Base-by-base conservation (phyloP, 1,140 invertebrate species). In the Drosophila orena region DNA sequence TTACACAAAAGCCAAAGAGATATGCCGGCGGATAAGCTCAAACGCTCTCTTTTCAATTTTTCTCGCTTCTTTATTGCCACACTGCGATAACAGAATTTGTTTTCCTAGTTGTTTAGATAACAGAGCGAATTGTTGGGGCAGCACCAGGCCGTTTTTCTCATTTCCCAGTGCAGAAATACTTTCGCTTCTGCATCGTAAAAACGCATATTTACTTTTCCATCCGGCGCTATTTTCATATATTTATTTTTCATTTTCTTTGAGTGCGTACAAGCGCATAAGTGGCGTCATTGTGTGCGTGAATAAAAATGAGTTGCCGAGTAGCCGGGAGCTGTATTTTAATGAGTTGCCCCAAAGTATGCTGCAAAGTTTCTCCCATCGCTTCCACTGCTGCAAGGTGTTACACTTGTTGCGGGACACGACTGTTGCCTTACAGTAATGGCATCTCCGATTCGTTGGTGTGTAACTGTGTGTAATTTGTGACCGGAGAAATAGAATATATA, bases 331-430 rank as follows among this genome's bases (percentile, higher is more conserved):
- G 37, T 42, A 27, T 24, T 62, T 43, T 20, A n/a, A 40, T n/a
- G 6, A 50, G 34, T 59, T 46, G 83, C 83, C 75, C 24, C 12
- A 62, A 77, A 88, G 83, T 72, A 79, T 86, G 83, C 84, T 73
- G n/a, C 44, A 35, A 38, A 75, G 49, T 37, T 58, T 12, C 34
- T 4, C 5, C n/a, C n/a, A 35, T 0, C 17, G 3, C n/a, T 34
- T 12, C 15, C 12, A 30, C 14, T 49, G 20, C n/a, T 22, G 44
- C 34, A n/a, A 24, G n/a, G 37, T 38, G 34, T n/a, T 10, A 14
- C 34, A 22, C 7, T 14, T 12, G 37, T 55, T 15, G 1, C 8
- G 34, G 22, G 53, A 58, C 44, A 42, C 24, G 20, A 84, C 46
- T 77, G 77, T 85, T 11, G 0, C 4, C 10, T 30, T 0, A 24